These are phyloP conservation scores for Pachyuromys duprasi DNA, from an alignment of 2,797 vertebrate species.

Conservation along the genomic window DNA sequence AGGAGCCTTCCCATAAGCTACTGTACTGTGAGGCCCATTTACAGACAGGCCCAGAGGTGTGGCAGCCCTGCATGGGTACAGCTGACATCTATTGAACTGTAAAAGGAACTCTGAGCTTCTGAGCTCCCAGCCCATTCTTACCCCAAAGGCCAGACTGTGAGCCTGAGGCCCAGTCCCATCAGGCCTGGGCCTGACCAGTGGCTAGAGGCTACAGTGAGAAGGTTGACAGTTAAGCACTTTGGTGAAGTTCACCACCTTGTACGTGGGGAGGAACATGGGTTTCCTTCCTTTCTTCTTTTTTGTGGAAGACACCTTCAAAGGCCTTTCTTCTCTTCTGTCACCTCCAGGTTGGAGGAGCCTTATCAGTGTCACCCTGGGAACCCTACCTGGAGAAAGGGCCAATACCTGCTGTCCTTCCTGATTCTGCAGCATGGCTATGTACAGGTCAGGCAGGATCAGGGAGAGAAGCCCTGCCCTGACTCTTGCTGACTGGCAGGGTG, in stretches of 20 bases:
- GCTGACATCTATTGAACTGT: neutral
- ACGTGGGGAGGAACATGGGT: accelerated
- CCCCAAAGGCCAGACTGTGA: accelerated
- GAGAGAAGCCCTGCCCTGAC: neutral
- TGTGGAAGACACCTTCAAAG: neutral
- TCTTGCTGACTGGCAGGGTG: neutral
- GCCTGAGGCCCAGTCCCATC: neutral
- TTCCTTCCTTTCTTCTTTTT: neutral
- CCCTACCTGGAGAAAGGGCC: neutral
- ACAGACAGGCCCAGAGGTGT: neutral
- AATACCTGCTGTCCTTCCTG: neutral
- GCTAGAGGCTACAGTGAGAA: neutral
- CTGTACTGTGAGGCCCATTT: neutral
- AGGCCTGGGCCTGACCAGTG: neutral
- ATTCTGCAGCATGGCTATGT: neutral
- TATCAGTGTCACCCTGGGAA: neutral
- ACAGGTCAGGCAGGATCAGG: accelerated
- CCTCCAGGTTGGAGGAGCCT: neutral
- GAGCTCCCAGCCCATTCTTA: neutral
- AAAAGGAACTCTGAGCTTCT: neutral
- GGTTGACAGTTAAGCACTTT: neutral
- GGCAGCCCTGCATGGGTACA: neutral
- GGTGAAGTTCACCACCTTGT: accelerated
- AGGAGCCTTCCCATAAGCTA: neutral
- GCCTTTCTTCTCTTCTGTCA: neutral